A percentile compares a stretch with the other conserved stretches of the same genome.
These are phyloP conservation scores for Pseudomyrmex pallidus DNA, from an alignment of 1,140 invertebrate genomes.

Conservation along the genomic window DNA sequence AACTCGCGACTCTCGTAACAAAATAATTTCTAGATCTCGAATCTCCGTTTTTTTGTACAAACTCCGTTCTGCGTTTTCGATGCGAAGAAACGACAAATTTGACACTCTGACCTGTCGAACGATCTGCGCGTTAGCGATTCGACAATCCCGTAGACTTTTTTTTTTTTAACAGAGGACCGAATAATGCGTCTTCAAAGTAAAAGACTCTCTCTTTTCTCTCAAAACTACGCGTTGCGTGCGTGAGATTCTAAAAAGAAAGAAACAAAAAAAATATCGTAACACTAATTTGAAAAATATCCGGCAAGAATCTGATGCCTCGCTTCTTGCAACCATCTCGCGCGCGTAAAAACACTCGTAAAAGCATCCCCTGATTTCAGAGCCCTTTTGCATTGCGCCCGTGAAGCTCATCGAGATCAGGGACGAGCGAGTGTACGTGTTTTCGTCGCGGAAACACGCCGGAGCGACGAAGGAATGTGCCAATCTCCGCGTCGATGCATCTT, in stretches of 20 bases:
- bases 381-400: constrained; percentile 7
- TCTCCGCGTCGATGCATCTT: constrained; percentile 48
- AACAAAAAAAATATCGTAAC: background rate
- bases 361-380: background rate
- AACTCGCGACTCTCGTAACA: background rate
- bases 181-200: background rate
- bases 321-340: background rate
- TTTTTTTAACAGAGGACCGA: background rate
- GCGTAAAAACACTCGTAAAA: constrained; percentile 10
- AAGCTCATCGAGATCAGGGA: constrained; percentile 26
- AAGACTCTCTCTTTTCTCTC: background rate
- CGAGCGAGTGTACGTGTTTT: constrained; percentile 30
- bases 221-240: background rate
- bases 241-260: background rate
- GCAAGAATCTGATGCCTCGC: constrained; percentile 4
- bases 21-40: background rate
- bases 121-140: background rate
- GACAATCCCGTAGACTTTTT: background rate
- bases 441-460: constrained; percentile 9
- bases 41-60: background rate
- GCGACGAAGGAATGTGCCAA: constrained; percentile 48
- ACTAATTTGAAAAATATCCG: constrained; percentile 11
- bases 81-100: background rate
- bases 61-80: background rate
- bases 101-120: background rate